These are phyloP conservation scores for Anthopleura sola DNA, from an alignment of 64 coral and sea anemone species.

Conservation along the genomic window DNA sequence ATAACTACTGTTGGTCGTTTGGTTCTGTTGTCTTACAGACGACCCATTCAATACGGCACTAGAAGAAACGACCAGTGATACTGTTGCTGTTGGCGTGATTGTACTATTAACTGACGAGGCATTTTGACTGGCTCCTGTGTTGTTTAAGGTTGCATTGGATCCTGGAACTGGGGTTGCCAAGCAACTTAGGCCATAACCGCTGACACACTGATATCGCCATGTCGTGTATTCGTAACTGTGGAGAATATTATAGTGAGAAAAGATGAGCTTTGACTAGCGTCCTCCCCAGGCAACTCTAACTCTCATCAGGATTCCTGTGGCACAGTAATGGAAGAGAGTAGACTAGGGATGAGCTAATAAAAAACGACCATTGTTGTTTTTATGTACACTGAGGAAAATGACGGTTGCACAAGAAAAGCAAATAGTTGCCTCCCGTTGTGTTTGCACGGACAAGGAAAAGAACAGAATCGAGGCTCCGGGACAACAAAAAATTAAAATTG, in stretches of 20 bases:
- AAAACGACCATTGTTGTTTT: too few relatives aligned
- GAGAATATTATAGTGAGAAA: not conserved
- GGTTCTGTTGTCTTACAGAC: not conserved
- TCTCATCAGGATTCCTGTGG: too few relatives aligned
- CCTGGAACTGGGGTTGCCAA: not conserved
- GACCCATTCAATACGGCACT: not conserved
- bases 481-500: too few relatives aligned
- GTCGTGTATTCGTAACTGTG: constrained; percentile 61
- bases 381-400: too few relatives aligned
- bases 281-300: too few relatives aligned
- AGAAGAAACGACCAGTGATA: not conserved
- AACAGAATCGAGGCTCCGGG: too few relatives aligned
- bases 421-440: too few relatives aligned
- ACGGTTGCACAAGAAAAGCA: too few relatives aligned
- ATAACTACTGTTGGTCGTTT: constrained; percentile 23
- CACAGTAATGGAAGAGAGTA: too few relatives aligned
- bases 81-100: constrained; percentile 19
- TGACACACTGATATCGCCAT: constrained; percentile 69
- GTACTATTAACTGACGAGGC: constrained; percentile 12
- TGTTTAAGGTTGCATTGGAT: not conserved
- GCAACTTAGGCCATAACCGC: constrained; percentile 75
- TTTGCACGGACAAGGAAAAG: too few relatives aligned
- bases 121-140: not conserved
- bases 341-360: too few relatives aligned
- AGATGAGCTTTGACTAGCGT: too few relatives aligned